Conservation (phyloP, 1,140 invertebrate species). For the Coelopa frigida region DNA sequence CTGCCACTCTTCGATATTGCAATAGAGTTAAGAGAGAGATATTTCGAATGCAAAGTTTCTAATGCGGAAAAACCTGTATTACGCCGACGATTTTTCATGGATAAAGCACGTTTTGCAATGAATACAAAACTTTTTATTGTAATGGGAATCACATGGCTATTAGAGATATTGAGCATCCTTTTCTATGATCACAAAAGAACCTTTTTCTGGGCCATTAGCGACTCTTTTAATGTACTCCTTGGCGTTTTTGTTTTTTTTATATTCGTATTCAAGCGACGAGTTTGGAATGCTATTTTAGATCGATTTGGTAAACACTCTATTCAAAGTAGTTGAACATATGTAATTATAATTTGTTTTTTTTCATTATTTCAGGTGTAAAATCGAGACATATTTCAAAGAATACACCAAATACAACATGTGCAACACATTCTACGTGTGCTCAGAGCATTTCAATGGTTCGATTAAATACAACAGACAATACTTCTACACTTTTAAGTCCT, state of each 20-base stretch:
- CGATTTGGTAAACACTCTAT: conserved; percentile 44
- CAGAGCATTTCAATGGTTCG: conserved; percentile 18
- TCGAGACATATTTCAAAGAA: conserved; percentile 11
- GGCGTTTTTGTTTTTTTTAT: conserved; percentile 60
- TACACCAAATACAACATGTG: conserved; percentile 13
- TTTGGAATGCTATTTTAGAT: conserved; percentile 48
- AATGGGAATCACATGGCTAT: conserved; percentile 66
- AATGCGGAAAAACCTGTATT: conserved; percentile 45
- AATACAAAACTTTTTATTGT: conserved; percentile 66
- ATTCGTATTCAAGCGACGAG: conserved; percentile 56
- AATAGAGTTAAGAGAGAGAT: conserved; percentile 62
- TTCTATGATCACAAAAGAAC: conserved; percentile 44
- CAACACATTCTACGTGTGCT: conserved; percentile 22
- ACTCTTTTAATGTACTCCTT: conserved; percentile 55
- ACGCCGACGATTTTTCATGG: conserved; percentile 52
- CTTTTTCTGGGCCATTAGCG: conserved; percentile 51
- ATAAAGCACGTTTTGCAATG: conserved; percentile 59
- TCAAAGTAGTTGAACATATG: not conserved
- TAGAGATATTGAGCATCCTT: conserved; percentile 56
- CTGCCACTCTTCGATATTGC: conserved; percentile 58
- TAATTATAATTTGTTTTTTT: not conserved
- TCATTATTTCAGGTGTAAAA: conserved; percentile 10
- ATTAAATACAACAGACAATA: conserved; percentile 14
- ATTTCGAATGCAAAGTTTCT: conserved; percentile 51
- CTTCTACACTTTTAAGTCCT: conserved; percentile 14